These are phyloP conservation scores for Eolophus roseicapilla DNA, from an alignment of 2,113 vertebrate species.

Conservation along the genomic window DNA sequence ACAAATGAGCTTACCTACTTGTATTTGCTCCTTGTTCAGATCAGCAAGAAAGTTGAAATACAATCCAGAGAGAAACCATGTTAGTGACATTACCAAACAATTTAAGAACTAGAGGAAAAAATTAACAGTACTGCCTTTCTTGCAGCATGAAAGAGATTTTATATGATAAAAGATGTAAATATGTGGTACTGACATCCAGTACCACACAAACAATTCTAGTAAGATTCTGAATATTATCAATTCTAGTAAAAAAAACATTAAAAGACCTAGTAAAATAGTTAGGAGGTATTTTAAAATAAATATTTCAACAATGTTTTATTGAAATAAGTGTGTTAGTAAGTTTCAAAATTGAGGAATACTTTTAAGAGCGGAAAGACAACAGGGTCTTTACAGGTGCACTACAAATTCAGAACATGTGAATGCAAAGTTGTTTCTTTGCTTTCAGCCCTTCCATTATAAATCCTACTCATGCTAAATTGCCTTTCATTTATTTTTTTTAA, in stretches of 20 bases:
- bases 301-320: background rate
- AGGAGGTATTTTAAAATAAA: background rate
- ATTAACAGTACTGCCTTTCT: background rate
- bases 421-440: background rate
- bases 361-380: background rate
- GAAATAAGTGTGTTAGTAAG: background rate
- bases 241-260: background rate
- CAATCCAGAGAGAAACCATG: background rate
- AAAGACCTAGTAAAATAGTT: background rate
- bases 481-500: background rate
- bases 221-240: background rate
- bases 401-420: background rate
- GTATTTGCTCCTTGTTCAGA: background rate
- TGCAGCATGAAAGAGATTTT: background rate
- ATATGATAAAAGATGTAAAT: background rate
- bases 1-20: background rate
- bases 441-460: background rate
- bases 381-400: background rate
- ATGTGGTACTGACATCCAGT: background rate
- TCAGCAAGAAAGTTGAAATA: background rate
- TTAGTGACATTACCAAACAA: background rate
- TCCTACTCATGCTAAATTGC: background rate
- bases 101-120: background rate
- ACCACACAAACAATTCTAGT: background rate
- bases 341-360: background rate